Evolutionary conservation across 2,888 invertebrate genomes (phyloP).

Genomic region (Scelioninae gen. 1): DNA sequence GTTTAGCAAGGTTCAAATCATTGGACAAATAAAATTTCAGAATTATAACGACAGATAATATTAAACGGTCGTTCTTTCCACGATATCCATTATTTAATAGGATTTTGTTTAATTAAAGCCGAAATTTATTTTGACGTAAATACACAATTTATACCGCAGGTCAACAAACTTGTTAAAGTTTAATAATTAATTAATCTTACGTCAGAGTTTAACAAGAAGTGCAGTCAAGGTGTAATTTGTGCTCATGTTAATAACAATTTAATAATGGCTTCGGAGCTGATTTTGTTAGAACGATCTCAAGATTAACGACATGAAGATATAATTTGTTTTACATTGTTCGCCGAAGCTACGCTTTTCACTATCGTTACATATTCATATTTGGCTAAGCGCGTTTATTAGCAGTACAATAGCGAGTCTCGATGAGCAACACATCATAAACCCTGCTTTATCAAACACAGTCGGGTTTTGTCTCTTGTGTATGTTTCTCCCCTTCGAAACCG

Average conservation of each 20-base stretch:
- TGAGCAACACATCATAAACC: slow-evolving; percentile 82
- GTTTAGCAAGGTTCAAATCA: slow-evolving; percentile 51
- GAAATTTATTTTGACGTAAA: too few species aligned
- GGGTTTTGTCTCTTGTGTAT: slow-evolving; percentile 43
- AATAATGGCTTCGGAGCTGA: slow-evolving; percentile 41
- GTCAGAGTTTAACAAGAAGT: slow-evolving; percentile 8
- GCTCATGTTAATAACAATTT: slow-evolving; percentile 21
- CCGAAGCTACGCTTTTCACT: slow-evolving; percentile 58
- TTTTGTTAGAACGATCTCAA: slow-evolving; percentile 44
- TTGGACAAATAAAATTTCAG: slow-evolving; percentile 16
- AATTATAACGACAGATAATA: too few species aligned
- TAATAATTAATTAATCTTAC: too few species aligned
- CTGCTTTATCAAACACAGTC: slow-evolving; percentile 74
- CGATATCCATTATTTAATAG: background rate
- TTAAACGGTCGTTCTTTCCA: too few species aligned
- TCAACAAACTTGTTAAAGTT: too few species aligned
- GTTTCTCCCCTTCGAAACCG: slow-evolving; percentile 37
- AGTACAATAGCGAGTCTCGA: slow-evolving; percentile 78
- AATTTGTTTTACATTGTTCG: slow-evolving; percentile 69
- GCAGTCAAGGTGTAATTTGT: slow-evolving; percentile 19
- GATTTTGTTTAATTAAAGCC: background rate
- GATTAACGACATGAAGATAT: slow-evolving; percentile 66
- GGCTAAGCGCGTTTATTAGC: slow-evolving; percentile 82
- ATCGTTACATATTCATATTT: slow-evolving; percentile 80
- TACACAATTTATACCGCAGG: too few species aligned